These are phyloP conservation scores for Cryptus viduatorius DNA, from an alignment of 2,888 invertebrate species.

Conservation along the genomic window DNA sequence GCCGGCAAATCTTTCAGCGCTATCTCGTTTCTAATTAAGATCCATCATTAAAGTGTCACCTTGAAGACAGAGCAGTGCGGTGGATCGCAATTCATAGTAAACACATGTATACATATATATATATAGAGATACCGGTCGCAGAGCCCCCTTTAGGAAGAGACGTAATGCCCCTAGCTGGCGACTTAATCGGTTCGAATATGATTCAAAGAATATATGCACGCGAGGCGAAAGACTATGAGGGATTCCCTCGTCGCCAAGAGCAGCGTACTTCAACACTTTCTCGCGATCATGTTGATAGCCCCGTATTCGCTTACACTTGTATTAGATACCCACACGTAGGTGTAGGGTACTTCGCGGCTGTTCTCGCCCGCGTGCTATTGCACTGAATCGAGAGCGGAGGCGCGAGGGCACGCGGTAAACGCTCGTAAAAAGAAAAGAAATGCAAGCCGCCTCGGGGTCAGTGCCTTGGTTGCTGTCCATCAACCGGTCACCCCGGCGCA, in stretches of 20 bases:
- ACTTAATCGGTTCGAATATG: constrained; percentile 56
- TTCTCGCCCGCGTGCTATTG: constrained; percentile 33
- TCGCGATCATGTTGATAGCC: background rate
- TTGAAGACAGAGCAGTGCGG: background rate
- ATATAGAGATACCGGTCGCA: constrained; percentile 10
- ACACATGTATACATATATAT: constrained; percentile 9
- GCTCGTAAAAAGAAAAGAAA: constrained; percentile 69
- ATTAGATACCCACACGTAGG: background rate
- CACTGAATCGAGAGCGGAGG: constrained; percentile 34
- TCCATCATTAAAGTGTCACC: constrained; percentile 58
- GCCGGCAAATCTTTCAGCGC: constrained; percentile 5
- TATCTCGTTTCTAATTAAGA: constrained; percentile 56
- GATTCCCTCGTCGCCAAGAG: background rate
- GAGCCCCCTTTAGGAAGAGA: constrained; percentile 67
- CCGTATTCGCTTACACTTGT: constrained; percentile 30
- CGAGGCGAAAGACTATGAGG: constrained; percentile 4
- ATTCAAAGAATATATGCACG: constrained; percentile 14
- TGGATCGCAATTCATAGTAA: constrained; percentile 1
- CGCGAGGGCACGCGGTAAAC: constrained; percentile 65
- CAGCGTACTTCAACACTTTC: constrained; percentile 14
- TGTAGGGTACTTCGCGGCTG: constrained; percentile 15
- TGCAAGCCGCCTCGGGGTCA: constrained; percentile 75
- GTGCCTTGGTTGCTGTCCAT: constrained; percentile 75
- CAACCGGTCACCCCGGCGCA: constrained; percentile 76
- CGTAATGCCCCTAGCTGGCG: constrained; percentile 67